Base-by-base conservation (phyloP, 1,140 invertebrate species). In the Monochamus saltuarius region DNA sequence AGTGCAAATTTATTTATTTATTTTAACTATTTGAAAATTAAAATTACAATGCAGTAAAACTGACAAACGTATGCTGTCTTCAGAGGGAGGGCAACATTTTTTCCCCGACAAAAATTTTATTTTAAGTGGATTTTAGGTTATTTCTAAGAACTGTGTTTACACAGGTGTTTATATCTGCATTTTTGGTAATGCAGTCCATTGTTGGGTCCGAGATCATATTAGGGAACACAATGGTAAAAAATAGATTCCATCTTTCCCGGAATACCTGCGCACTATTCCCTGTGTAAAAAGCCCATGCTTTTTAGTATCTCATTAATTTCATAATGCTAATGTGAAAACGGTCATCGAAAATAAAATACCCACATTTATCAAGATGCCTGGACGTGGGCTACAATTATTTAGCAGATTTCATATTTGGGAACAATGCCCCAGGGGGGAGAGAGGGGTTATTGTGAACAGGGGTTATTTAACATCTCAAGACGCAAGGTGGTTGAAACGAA, bases 401-500 rank as follows among this genome's bases (percentile, higher is more conserved):
- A 56, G 60, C 60, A 62, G 60, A 62, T 57, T 62, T 62, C 54
- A 47, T 38, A 52, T 49, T 29, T 36, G 35, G 17, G 45, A 39
- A 59, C 56, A 60, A 55, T 60, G 52, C 38, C 50, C 37, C 38
- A 38, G 50, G n/a, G 47, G 19, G 42, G 39, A 22, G 14, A 59
- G 35, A 59, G 65, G 62, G 61, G 58, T 51, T 39, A 37, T 7
- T 35, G 36, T n/a, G 50, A 2, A 43, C 2, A n/a, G n/a, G 34
- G 37, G 37, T 39, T 45, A 64, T 55, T 64, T 62, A 47, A 64
- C 62, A 54, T 64, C 52, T 52, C 39, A 52, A 40, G 42, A 61
- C 64, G 66, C 59, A 66, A 68, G 64, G 66, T 68, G 64, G 56
- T 50, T 60, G 64, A 63, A 65, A 58, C 52, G 49, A 50, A 59